A percentile compares a stretch with the other conserved stretches of the same genome.
Conservation (phyloP, 2,797 vertebrate genomes). For the Siniperca undulata region DNA sequence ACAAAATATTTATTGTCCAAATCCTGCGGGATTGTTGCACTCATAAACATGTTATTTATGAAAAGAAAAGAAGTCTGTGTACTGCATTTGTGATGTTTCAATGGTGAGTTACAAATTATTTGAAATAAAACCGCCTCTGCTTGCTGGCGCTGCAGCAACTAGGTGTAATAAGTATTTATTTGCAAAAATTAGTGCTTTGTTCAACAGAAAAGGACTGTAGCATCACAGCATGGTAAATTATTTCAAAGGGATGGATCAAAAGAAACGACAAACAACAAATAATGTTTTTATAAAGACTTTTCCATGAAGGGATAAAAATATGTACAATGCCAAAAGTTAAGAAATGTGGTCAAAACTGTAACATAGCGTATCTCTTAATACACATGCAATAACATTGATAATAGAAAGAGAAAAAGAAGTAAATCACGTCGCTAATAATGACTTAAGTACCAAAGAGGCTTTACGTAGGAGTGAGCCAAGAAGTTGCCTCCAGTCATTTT, state of each 20-base stretch:
- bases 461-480: not conserved
- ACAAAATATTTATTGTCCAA: slow-evolving; percentile 34
- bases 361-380: slow-evolving; percentile 24
- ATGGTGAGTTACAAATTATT: slow-evolving; percentile 7
- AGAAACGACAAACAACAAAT: slow-evolving; percentile 24
- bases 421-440: slow-evolving; percentile 7
- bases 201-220: slow-evolving; percentile 9
- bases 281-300: slow-evolving; percentile 15
- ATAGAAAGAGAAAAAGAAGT: slow-evolving; percentile 4
- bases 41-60: slow-evolving; percentile 20
- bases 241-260: slow-evolving; percentile 41
- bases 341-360: slow-evolving; percentile 9
- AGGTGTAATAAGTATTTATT: slow-evolving; percentile 29
- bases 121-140: slow-evolving; percentile 22
- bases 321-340: not conserved
- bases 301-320: slow-evolving; percentile 27
- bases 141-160: slow-evolving; percentile 7
- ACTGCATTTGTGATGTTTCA: slow-evolving; percentile 28
- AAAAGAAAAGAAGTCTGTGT: slow-evolving; percentile 12
- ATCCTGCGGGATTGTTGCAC: slow-evolving; percentile 1
- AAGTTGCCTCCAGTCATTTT: not conserved
- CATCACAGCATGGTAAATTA: slow-evolving; percentile 26
- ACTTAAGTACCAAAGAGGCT: slow-evolving; percentile 3
- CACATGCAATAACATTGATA: slow-evolving; percentile 5
- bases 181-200: slow-evolving; percentile 16